These are phyloP conservation scores for Choloepus hoffmanni DNA, from an alignment of 2,113 vertebrate genomes.

Conservation along the genomic window DNA sequence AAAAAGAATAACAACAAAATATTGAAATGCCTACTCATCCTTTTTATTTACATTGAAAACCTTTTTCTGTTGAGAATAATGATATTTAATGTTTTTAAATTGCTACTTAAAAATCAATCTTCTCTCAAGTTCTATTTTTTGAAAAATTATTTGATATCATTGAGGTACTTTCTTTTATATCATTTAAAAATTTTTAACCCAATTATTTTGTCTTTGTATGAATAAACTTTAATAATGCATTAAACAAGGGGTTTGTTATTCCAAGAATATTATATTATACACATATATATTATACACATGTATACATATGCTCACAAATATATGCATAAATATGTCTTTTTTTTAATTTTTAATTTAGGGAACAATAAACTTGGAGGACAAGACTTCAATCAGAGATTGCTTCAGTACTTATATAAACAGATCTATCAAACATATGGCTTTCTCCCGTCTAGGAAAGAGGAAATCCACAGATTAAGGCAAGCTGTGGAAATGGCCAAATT, in stretches of 20 bases:
- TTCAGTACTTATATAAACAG: slow-evolving; percentile 91
- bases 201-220: not conserved
- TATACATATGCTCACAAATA: not conserved
- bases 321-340: slow-evolving; percentile 18
- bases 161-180: not conserved
- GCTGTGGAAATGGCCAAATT: slow-evolving; percentile 95
- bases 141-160: slow-evolving; percentile 32
- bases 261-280: not conserved
- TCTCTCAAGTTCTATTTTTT: not conserved
- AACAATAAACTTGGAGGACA: slow-evolving; percentile 99
- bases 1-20: not conserved
- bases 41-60: not conserved
- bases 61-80: slow-evolving; percentile 47
- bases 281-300: not conserved
- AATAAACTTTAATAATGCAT: slow-evolving; percentile 15
- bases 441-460: slow-evolving; percentile 91
- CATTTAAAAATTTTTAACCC: slow-evolving; percentile 36
- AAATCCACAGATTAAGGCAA: slow-evolving; percentile 94
- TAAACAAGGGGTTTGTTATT: not conserved
- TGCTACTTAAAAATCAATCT: not conserved
- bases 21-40: not conserved
- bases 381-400: slow-evolving; percentile 96
- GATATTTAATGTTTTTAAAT: not conserved
- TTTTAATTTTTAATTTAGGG: slow-evolving; percentile 86
- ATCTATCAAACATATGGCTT: slow-evolving; percentile 90